Evolutionary conservation across 1,140 invertebrate genomes (phyloP), one percentile per base, ranked within the genome.

Genomic region (Theocolax elegans): DNA sequence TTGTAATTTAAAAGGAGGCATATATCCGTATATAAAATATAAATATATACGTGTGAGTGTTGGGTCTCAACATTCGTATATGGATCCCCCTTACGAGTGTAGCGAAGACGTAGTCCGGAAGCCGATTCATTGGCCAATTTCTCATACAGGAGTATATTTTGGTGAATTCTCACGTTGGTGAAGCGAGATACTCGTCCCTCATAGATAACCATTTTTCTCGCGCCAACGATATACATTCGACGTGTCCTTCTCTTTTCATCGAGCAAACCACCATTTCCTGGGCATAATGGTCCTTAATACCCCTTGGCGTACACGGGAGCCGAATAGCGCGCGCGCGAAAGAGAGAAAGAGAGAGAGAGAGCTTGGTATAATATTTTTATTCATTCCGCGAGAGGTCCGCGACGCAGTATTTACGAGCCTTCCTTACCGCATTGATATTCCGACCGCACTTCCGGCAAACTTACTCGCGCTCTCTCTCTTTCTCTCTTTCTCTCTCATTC

Each of bases 381-480:
- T 68, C 56, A 51, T 68, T 60, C 44, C 23, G 31, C 56, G 44
- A 60, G 35, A 23, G 44, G n/a, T 19, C 56, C 31, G n/a, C n/a
- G n/a, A 15, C 35, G 35, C 35, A 31, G 23, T 59, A 59, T 67
- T 59, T 67, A 59, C 53, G 64, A 44, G 53, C 38, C 15, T 13
- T 8, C n/a, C n/a, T n/a, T 35, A 17, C 44, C n/a, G 35, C 66
- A 68, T 68, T 68, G 54, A 53, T 68, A 68, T 68, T 60, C 66
- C 66, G 31, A 59, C 42, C 66, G 66, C 66, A 68, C 56, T 60
- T 68, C 66, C 66, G 49, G 56, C 46, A 25, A 38, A 60, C 54
- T 49, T 17, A 31, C n/a, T 42, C 35, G 46, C 29, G 25, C 25
- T 25, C 25, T 40, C 62, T 40, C 29, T 23, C 21, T 54, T 13